Evolutionary conservation across 2,888 invertebrate genomes (phyloP).

Genomic region (Noctua janthina): DNA sequence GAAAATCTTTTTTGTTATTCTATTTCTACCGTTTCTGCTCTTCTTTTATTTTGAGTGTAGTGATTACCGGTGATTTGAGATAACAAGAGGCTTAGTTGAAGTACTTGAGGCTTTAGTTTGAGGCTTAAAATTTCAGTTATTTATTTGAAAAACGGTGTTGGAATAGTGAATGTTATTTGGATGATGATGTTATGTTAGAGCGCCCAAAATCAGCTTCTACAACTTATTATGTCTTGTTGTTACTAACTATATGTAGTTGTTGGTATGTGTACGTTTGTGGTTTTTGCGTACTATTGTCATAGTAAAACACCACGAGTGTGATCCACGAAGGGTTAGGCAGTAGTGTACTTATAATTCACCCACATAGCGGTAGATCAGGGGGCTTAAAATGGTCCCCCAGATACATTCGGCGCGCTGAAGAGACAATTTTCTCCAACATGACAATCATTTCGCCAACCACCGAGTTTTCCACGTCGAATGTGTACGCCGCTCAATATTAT

Average conservation of each 20-base stretch:
- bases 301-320: neutral
- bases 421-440: neutral
- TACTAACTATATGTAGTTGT: neutral
- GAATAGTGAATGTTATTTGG: neutral
- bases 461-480: constrained; percentile 22
- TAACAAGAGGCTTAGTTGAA: constrained; percentile 1
- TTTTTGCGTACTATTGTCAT: neutral
- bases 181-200: neutral
- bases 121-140: neutral
- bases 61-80: constrained; percentile 21
- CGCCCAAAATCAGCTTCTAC: neutral
- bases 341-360: neutral
- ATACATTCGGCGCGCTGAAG: neutral
- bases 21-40: constrained; percentile 12
- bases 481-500: constrained; percentile 58
- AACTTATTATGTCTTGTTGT: neutral
- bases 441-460: constrained; percentile 1
- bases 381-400: neutral
- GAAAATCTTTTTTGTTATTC: constrained; percentile 47
- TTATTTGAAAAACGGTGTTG: neutral
- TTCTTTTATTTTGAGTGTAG: constrained; percentile 26
- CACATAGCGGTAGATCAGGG: no score
- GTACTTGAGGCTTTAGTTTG: neutral
- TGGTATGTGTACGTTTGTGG: neutral
- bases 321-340: neutral